phyloP scores from a whole-genome alignment of 1,140 invertebrate genomes.

The Contarinia nasturtii region DNA sequence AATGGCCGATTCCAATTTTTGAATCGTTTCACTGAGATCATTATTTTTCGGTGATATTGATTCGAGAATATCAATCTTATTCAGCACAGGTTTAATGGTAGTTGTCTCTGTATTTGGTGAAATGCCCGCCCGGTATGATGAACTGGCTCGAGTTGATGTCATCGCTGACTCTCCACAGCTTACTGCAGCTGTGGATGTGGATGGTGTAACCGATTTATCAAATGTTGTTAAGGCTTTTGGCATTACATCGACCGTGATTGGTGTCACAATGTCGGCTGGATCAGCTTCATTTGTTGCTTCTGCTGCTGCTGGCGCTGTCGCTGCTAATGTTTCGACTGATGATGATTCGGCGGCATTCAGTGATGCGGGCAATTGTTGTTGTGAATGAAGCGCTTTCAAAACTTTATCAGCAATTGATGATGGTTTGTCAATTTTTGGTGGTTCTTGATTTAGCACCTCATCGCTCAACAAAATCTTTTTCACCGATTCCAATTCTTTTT shows the following conservation, averaged over 20 bases:
- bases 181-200: not conserved
- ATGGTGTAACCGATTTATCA: not conserved
- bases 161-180: not conserved
- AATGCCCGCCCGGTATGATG: slow-evolving; percentile 6
- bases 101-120: not conserved
- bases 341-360: not conserved
- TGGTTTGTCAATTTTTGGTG: slow-evolving; percentile 17
- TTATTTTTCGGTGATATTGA: slow-evolving; percentile 31
- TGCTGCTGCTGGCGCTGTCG: not conserved
- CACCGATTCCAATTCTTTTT: slow-evolving; percentile 31
- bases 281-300: not conserved
- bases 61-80: slow-evolving; percentile 16
- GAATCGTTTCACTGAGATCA: slow-evolving; percentile 35
- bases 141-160: not conserved
- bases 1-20: slow-evolving; percentile 28
- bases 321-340: not conserved
- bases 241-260: not conserved
- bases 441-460: slow-evolving; percentile 15
- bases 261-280: no score
- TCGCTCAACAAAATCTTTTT: slow-evolving; percentile 17
- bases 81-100: slow-evolving; percentile 7
- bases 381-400: slow-evolving; percentile 29
- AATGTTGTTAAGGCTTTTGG: not conserved
- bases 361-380: slow-evolving; percentile 13
- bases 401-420: slow-evolving; percentile 38